Evolutionary conservation across 2,888 invertebrate genomes (phyloP).

Genomic region (Plusia festucae): DNA sequence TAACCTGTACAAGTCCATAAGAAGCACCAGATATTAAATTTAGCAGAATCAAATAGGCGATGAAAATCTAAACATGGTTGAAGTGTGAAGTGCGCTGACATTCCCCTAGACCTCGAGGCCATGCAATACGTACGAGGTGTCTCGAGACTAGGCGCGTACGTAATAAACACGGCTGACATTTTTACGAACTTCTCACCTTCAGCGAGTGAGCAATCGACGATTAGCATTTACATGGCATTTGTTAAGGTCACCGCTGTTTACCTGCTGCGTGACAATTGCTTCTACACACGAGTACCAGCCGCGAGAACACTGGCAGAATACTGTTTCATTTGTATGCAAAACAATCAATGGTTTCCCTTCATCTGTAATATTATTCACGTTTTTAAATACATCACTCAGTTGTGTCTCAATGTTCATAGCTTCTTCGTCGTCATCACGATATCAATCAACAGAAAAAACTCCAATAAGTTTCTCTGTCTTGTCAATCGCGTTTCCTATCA

Average conservation of each 20-base stretch:
- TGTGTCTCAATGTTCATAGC: too few relatives aligned
- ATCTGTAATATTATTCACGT: neutral
- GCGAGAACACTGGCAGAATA: neutral
- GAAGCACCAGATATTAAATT: neutral
- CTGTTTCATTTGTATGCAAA: neutral
- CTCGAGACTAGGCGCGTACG: slow-evolving; percentile 23
- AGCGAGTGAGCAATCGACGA: slow-evolving; percentile 72
- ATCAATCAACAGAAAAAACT: neutral
- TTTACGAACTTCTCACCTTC: slow-evolving; percentile 75
- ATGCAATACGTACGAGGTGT: slow-evolving; percentile 14
- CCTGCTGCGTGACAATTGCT: slow-evolving; percentile 32
- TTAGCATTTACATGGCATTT: slow-evolving; percentile 87
- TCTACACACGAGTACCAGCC: slow-evolving; percentile 2
- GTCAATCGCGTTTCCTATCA: too few relatives aligned
- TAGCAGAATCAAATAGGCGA: neutral
- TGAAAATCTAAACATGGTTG: slow-evolving; percentile 12
- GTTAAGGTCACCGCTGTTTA: slow-evolving; percentile 68
- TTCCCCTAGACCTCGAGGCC: slow-evolving; percentile 14
- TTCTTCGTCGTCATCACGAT: too few relatives aligned
- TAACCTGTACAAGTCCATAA: too few relatives aligned
- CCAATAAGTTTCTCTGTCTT: neutral
- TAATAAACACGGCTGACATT: slow-evolving; percentile 61
- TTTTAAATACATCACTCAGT: too few relatives aligned
- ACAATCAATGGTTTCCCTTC: neutral
- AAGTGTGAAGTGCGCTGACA: slow-evolving; percentile 41